Evolutionary conservation across 1,140 invertebrate species (phyloP).

Genomic region (Dendrolimus punctatus): DNA sequence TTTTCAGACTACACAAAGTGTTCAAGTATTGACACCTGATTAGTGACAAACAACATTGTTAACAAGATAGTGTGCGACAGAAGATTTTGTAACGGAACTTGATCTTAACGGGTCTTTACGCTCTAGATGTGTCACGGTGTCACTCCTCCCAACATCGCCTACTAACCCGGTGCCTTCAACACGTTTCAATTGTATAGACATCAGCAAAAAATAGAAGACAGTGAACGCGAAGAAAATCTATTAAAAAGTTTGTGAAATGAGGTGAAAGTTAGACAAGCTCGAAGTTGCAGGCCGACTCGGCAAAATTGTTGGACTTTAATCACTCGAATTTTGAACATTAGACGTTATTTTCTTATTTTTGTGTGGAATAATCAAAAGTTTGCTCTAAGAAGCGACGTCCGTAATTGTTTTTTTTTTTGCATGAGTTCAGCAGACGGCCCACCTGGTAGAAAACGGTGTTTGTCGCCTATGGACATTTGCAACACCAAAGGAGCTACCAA

Average conservation of each 20-base stretch:
- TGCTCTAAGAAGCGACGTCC: too few species aligned
- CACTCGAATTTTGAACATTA: background rate
- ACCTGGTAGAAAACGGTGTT: too few species aligned
- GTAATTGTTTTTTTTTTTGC: too few species aligned
- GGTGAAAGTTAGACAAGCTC: background rate
- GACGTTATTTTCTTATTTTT: too few species aligned
- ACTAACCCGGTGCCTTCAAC: slow-evolving; percentile 9
- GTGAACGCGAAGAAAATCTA: slow-evolving; percentile 1
- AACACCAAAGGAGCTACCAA: too few species aligned
- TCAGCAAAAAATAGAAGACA: background rate
- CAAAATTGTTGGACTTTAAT: background rate
- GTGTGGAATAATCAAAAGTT: too few species aligned
- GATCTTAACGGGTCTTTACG: slow-evolving; percentile 9
- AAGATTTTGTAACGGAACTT: slow-evolving; percentile 1
- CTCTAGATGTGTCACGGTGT: slow-evolving; percentile 12
- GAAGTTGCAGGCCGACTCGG: background rate
- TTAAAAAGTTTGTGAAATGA: background rate
- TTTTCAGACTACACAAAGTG: background rate
- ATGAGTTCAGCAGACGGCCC: too few species aligned
- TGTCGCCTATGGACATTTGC: too few species aligned
- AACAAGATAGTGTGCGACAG: background rate
- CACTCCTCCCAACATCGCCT: slow-evolving; percentile 5
- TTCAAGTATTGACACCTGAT: background rate
- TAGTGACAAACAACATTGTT: background rate
- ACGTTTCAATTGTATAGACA: too few species aligned